These are phyloP conservation scores for Periophthalmodon schlosseri DNA, from an alignment of 2,113 vertebrate genomes.

Conservation along the genomic window DNA sequence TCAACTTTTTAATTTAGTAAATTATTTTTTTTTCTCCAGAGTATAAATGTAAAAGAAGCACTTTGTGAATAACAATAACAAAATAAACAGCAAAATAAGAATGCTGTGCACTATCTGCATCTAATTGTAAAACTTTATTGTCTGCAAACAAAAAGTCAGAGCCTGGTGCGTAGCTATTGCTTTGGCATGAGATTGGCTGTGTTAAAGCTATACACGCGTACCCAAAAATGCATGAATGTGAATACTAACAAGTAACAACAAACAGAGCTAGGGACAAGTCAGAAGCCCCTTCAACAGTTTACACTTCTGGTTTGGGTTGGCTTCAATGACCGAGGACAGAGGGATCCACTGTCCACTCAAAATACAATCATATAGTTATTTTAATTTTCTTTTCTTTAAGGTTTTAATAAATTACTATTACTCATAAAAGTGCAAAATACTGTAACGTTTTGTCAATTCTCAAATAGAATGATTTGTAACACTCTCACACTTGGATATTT, in stretches of 20 bases:
- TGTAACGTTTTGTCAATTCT: no score
- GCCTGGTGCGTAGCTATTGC: no score
- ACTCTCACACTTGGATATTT: neutral
- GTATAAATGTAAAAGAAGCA: neutral
- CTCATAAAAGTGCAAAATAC: no score
- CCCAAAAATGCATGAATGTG: neutral
- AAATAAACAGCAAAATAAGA: no score
- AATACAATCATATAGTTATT: no score
- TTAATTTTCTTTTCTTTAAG: no score
- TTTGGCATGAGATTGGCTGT: no score
- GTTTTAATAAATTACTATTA: no score
- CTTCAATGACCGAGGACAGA: neutral
- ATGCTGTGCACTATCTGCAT: no score
- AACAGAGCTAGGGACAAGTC: neutral
- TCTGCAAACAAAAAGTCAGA: neutral
- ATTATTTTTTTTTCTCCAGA: neutral
- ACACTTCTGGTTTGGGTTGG: neutral
- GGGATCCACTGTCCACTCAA: no score
- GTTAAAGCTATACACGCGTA: no score
- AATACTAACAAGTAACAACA: neutral
- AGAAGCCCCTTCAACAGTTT: neutral
- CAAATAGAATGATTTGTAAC: neutral
- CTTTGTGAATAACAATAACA: no score
- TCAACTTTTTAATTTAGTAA: neutral
- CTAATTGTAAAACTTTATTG: neutral